A percentile compares a stretch with the other conserved stretches of the same genome.
Conservation (phyloP, 1,140 invertebrate species). For the Lordiphosa clarofinis region DNA sequence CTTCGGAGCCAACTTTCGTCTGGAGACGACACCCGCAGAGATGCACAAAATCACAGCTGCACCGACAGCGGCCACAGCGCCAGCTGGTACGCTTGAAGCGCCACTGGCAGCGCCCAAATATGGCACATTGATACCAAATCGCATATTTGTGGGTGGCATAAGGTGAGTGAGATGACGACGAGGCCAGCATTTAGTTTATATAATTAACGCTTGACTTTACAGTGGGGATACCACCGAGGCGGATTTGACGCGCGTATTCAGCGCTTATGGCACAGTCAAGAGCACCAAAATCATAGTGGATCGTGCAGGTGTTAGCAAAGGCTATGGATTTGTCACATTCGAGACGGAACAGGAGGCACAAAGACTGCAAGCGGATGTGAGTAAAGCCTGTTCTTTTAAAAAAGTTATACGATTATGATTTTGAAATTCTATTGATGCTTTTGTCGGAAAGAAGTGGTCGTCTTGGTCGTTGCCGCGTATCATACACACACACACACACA, state of each 20-base stretch:
- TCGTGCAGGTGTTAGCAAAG: slow-evolving; percentile 95
- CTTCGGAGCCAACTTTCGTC: slow-evolving; percentile 77
- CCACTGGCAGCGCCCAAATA: slow-evolving; percentile 86
- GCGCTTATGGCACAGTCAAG: slow-evolving; percentile 93
- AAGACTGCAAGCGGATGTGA: slow-evolving; percentile 84
- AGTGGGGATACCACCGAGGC: slow-evolving; percentile 91
- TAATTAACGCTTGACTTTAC: neutral
- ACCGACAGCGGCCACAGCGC: slow-evolving; percentile 59
- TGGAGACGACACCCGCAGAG: slow-evolving; percentile 70
- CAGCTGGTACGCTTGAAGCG: slow-evolving; percentile 69
- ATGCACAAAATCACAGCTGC: slow-evolving; percentile 77
- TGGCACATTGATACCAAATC: slow-evolving; percentile 92
- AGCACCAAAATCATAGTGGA: slow-evolving; percentile 97
- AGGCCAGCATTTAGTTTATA: neutral
- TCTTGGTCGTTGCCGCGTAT: neutral
- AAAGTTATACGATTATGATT: slow-evolving; percentile 23
- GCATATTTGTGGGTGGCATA: slow-evolving; percentile 87
- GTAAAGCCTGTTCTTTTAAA: slow-evolving; percentile 39
- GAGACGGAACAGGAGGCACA: slow-evolving; percentile 94
- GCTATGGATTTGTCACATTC: slow-evolving; percentile 97
- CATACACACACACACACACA: slow-evolving; percentile 6
- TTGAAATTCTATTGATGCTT: slow-evolving; percentile 6
- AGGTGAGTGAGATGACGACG: slow-evolving; percentile 50
- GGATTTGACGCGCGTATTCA: slow-evolving; percentile 90
- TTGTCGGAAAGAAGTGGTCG: slow-evolving; percentile 7